These are phyloP conservation scores for Nylanderia fulva DNA, from an alignment of 1,140 invertebrate species.

Conservation along the genomic window DNA sequence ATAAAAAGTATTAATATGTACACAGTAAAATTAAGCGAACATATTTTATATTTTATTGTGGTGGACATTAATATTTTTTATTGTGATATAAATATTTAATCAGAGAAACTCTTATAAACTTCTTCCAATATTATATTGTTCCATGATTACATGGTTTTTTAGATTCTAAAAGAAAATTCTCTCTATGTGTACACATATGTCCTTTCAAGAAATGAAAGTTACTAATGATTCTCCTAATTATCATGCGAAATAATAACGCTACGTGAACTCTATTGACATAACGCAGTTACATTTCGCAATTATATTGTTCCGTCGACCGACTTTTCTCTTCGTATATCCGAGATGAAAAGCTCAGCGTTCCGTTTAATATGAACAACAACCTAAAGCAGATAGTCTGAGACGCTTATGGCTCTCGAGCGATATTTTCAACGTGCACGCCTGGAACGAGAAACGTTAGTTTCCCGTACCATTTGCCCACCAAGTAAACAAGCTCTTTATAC, in stretches of 20 bases:
- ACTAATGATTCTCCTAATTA: background rate
- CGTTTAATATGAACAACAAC: constrained; percentile 50
- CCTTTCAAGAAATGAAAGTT: background rate
- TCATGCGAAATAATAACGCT: background rate
- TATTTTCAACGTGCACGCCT: constrained; percentile 47
- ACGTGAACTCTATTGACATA: constrained; percentile 10
- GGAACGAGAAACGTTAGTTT: constrained; percentile 9
- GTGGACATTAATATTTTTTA: too few species aligned
- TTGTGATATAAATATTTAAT: too few species aligned
- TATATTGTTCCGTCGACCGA: constrained; percentile 52
- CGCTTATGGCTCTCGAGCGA: constrained; percentile 50
- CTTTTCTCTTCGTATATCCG: constrained; percentile 46
- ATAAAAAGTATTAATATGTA: too few species aligned
- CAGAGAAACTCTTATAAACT: too few species aligned
- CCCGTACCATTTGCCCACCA: constrained; percentile 21
- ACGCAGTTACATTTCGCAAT: constrained; percentile 43
- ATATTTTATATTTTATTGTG: too few species aligned
- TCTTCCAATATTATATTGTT: too few species aligned
- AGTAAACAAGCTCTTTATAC: constrained; percentile 58
- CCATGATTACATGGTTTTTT: too few species aligned
- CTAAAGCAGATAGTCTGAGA: constrained; percentile 56
- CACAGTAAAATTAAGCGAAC: too few species aligned
- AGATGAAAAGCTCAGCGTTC: constrained; percentile 49
- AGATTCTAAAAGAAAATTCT: too few species aligned
- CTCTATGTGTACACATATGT: background rate